Evolutionary conservation across 2,888 invertebrate genomes (phyloP).

Genomic region (Trilocha varians): DNA sequence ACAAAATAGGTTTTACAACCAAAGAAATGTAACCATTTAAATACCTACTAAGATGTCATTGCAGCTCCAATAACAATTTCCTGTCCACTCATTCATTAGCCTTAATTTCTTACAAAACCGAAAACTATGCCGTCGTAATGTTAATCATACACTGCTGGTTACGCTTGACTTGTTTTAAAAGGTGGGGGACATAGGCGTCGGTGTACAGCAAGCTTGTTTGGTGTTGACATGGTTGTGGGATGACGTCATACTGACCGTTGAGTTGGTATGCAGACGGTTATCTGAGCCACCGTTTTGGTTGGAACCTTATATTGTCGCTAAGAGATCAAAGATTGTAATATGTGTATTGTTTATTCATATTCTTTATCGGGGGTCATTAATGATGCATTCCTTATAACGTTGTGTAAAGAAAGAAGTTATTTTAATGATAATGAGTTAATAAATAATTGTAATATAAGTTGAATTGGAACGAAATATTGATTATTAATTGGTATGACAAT

Average conservation of each 20-base stretch:
- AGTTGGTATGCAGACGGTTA: constrained; percentile 31
- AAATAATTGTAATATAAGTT: too few species aligned
- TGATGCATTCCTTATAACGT: too few species aligned
- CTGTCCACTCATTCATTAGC: constrained; percentile 70
- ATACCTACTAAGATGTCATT: neutral
- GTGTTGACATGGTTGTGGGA: constrained; percentile 44
- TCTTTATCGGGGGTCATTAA: too few species aligned
- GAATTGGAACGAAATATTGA: too few species aligned
- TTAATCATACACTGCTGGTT: constrained; percentile 27
- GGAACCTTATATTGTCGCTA: constrained; percentile 12
- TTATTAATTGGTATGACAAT: too few species aligned
- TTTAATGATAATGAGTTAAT: too few species aligned
- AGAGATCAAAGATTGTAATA: too few species aligned
- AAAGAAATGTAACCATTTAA: too few species aligned
- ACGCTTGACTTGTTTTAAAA: constrained; percentile 15
- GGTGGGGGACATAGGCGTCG: constrained; percentile 32
- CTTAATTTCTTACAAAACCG: constrained; percentile 56
- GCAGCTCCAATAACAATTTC: constrained; percentile 57
- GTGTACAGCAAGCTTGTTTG: constrained; percentile 37
- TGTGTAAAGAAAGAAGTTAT: too few species aligned
- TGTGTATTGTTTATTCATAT: too few species aligned
- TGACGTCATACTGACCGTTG: constrained; percentile 61
- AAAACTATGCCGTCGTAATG: constrained; percentile 21
- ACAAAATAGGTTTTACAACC: too few species aligned
- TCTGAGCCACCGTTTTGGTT: constrained; percentile 21